Evolutionary conservation across 1,140 invertebrate genomes (phyloP).

Genomic region (Mya arenaria): DNA sequence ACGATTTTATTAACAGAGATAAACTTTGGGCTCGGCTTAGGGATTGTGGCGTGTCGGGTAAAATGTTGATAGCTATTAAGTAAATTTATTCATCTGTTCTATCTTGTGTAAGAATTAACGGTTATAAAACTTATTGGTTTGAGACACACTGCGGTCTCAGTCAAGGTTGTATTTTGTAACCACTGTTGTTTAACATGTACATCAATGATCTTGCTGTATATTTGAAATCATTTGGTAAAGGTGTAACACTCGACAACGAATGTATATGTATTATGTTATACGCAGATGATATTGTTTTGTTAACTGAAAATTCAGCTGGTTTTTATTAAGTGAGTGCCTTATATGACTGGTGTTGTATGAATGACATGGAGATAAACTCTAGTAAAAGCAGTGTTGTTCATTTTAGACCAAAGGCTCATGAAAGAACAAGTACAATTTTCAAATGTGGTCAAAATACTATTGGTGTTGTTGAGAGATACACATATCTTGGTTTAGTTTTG

Average conservation of each 20-base stretch:
- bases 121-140: conserved; percentile 12
- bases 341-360: conserved; percentile 17
- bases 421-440: conserved; percentile 6
- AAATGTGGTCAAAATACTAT: no score
- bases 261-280: conserved; percentile 32
- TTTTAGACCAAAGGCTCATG: background rate
- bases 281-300: conserved; percentile 44
- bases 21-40: conserved; percentile 1
- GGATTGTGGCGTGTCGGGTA: background rate
- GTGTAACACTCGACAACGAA: conserved; percentile 11
- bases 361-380: conserved; percentile 14
- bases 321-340: conserved; percentile 25
- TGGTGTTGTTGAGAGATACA: no score
- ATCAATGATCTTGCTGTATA: conserved; percentile 30
- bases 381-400: conserved; percentile 36
- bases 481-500: no score
- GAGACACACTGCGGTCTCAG: background rate
- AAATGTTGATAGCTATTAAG: background rate
- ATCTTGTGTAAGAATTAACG: conserved; percentile 5
- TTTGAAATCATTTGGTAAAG: conserved; percentile 25
- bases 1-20: conserved; percentile 18
- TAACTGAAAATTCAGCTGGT: background rate
- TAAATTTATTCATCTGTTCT: conserved; percentile 5
- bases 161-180: conserved; percentile 35
- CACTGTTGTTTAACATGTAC: conserved; percentile 22